phyloP scores from a whole-genome alignment of 2,888 invertebrate genomes.

The Nemurella pictetii region DNA sequence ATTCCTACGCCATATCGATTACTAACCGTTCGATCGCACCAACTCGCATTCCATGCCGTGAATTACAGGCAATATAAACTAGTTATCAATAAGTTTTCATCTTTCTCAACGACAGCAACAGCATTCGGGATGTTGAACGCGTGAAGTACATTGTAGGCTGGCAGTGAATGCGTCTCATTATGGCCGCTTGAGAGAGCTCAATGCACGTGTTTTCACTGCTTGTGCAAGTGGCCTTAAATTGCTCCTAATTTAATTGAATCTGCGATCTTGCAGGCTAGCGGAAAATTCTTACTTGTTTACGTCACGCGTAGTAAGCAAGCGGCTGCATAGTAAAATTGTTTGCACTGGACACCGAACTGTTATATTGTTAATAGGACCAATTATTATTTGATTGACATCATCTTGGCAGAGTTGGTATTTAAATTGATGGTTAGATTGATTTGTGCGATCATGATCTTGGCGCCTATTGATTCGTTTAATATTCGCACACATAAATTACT shows the following conservation, averaged over 20 bases:
- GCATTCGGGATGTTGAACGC: not conserved
- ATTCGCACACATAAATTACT: not conserved
- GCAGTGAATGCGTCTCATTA: not conserved
- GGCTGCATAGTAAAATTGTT: not conserved
- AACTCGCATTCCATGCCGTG: not conserved
- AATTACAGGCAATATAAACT: not conserved
- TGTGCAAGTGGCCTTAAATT: not conserved
- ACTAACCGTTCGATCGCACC: not conserved
- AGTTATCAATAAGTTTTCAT: not conserved
- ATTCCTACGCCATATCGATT: not conserved
- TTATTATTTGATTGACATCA: not conserved
- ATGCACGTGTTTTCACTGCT: not conserved
- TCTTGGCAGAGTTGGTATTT: not conserved
- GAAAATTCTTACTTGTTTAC: not conserved
- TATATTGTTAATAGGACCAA: not conserved
- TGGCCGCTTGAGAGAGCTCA: not conserved
- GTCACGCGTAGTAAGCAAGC: not conserved
- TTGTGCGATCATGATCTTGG: not conserved
- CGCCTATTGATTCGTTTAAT: not conserved
- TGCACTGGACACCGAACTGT: not conserved
- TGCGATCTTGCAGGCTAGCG: not conserved
- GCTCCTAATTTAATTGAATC: not conserved
- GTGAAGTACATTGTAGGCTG: not conserved
- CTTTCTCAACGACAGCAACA: not conserved
- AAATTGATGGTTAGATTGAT: not conserved